phyloP scores from a whole-genome alignment of 2,113 vertebrate genomes.

The Paradisaea rubra region DNA sequence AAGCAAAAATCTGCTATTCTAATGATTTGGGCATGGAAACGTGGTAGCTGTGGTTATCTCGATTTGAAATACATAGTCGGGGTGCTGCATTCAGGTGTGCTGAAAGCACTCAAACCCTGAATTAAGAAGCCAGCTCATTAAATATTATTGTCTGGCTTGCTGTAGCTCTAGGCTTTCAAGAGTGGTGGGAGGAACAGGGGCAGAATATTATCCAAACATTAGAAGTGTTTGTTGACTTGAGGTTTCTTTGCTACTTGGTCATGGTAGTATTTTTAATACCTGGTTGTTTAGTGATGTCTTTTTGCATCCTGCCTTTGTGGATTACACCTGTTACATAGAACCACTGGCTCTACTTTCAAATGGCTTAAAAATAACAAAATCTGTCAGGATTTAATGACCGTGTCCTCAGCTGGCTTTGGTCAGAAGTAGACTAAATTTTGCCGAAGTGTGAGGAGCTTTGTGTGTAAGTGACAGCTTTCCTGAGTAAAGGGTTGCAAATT shows the following conservation, averaged over 20 bases:
- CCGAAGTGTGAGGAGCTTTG: not conserved
- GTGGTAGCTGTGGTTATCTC: not conserved
- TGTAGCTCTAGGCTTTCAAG: not conserved
- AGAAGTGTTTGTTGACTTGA: not conserved
- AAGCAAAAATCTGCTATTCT: slow-evolving; percentile 5
- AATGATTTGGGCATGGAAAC: not conserved
- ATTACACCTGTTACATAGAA: not conserved
- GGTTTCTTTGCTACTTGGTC: not conserved
- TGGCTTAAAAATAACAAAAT: not conserved
- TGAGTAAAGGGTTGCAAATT: slow-evolving; percentile 24
- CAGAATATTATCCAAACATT: not conserved
- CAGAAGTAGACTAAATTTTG: not conserved
- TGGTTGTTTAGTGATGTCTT: not conserved
- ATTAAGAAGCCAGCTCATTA: slow-evolving; percentile 1
- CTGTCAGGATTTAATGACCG: not conserved
- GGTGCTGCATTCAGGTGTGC: not conserved
- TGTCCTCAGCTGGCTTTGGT: slow-evolving; percentile 18
- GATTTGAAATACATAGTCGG: not conserved
- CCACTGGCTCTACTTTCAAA: not conserved
- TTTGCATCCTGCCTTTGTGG: not conserved
- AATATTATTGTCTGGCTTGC: not conserved
- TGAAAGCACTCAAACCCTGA: not conserved
- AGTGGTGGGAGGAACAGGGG: not conserved
- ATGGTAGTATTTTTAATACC: not conserved
- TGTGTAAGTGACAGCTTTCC: slow-evolving; percentile 29